A percentile compares a stretch with the other conserved stretches of the same genome.
These are phyloP conservation scores for Xiphophorus couchianus DNA, from an alignment of 2,113 vertebrate genomes.

Conservation along the genomic window DNA sequence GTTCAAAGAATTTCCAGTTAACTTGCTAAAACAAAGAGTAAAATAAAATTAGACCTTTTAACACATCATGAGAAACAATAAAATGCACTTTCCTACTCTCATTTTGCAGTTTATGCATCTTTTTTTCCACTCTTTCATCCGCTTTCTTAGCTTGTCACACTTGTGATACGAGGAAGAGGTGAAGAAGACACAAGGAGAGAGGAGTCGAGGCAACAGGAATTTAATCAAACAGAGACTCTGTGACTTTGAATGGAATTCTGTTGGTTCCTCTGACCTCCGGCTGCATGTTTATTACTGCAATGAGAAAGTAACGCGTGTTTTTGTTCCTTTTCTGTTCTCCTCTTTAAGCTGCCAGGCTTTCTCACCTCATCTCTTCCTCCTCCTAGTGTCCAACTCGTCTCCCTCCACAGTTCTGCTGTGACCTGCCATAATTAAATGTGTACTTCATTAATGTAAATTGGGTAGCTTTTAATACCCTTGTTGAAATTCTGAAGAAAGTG, in stretches of 20 bases:
- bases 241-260: not conserved
- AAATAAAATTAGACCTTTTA: not conserved
- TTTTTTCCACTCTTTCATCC: not conserved
- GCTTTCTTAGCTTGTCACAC: not conserved
- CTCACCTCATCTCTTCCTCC: conserved; percentile 10
- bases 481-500: conserved; percentile 99
- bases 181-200: not conserved
- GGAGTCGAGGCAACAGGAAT: not conserved
- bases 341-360: not conserved
- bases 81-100: not conserved
- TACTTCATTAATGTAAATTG: conserved; percentile 99
- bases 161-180: not conserved
- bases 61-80: not conserved
- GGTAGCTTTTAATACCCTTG: conserved; percentile 97
- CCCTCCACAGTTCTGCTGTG: conserved; percentile 85
- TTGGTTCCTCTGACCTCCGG: not conserved
- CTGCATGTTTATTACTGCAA: not conserved
- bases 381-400: conserved; percentile 63
- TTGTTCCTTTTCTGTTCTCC: not conserved
- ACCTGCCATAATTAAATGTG: conserved; percentile 97
- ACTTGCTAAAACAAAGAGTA: not conserved
- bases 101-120: not conserved
- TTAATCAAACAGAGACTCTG: not conserved
- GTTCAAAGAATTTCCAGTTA: not conserved
- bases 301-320: not conserved